Conservation (phyloP, 2,888 invertebrate species). For the Leucoma salicis region DNA sequence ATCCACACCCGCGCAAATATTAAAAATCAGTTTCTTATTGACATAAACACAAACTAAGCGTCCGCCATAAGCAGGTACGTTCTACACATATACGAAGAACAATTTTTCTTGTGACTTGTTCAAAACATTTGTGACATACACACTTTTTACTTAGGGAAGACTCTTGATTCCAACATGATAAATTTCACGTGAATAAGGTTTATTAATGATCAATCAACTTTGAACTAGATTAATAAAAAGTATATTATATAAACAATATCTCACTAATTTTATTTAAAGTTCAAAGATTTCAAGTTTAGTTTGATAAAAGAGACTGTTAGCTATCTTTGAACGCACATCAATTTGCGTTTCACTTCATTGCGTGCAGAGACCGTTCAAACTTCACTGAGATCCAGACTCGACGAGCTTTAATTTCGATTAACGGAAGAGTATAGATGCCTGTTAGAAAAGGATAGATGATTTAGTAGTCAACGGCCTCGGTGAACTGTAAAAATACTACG, state of each 20-base stretch:
- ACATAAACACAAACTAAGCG: slow-evolving; percentile 82
- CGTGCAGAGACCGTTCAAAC: slow-evolving; percentile 47
- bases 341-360: slow-evolving; percentile 57
- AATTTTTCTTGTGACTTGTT: slow-evolving; percentile 34
- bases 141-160: no score
- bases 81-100: slow-evolving; percentile 52
- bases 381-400: slow-evolving; percentile 70
- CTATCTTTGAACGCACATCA: slow-evolving; percentile 53
- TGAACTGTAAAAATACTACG: slow-evolving; percentile 65
- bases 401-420: slow-evolving; percentile 83
- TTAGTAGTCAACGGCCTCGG: slow-evolving; percentile 78
- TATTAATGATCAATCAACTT: no score
- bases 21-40: slow-evolving; percentile 79
- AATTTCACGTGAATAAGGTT: no score
- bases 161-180: no score
- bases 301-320: not conserved
- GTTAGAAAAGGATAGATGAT: slow-evolving; percentile 57
- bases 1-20: slow-evolving; percentile 79
- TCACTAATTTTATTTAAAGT: not conserved
- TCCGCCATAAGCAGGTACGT: slow-evolving; percentile 81
- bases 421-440: slow-evolving; percentile 72
- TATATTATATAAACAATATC: not conserved
- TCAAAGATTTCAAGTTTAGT: slow-evolving; percentile 4
- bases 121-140: slow-evolving; percentile 20
- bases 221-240: not conserved